Evolutionary conservation across 2,113 vertebrate genomes (phyloP).

Genomic region (Pelecanus crispus): DNA sequence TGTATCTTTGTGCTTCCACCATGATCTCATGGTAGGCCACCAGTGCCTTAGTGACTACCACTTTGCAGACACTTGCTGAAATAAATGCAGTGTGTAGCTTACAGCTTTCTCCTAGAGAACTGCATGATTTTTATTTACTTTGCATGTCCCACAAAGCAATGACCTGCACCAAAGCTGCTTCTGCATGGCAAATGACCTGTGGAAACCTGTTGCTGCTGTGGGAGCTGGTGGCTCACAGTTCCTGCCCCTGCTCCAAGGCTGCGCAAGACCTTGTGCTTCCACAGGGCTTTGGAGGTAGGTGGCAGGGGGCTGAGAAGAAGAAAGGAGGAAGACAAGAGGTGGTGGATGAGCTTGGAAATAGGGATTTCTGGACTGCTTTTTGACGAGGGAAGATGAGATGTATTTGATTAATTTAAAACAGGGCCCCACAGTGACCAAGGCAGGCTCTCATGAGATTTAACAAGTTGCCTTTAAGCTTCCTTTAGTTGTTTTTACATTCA

Average conservation of each 20-base stretch:
- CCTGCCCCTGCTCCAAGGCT: not conserved
- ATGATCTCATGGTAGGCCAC: not conserved
- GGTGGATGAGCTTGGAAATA: not conserved
- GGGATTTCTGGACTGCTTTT: not conserved
- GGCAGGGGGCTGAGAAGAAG: not conserved
- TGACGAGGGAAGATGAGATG: not conserved
- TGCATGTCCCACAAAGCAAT: not conserved
- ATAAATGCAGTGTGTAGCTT: not conserved
- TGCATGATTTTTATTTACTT: not conserved
- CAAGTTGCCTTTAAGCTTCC: not conserved
- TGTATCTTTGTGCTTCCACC: not conserved
- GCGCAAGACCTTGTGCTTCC: not conserved
- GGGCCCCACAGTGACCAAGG: not conserved
- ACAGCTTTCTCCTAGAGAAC: not conserved
- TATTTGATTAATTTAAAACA: not conserved
- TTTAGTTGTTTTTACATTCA: not conserved
- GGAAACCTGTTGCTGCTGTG: not conserved
- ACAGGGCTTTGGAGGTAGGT: not conserved
- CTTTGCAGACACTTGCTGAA: not conserved
- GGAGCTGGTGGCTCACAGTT: not conserved
- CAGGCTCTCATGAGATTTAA: not conserved
- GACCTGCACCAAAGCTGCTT: not conserved
- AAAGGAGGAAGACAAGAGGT: not conserved
- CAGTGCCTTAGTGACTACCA: not conserved
- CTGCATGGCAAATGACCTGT: not conserved